Evolutionary conservation across 2,113 vertebrate genomes (phyloP), one percentile per base, ranked within the genome.

Genomic region (Hylia prasina): DNA sequence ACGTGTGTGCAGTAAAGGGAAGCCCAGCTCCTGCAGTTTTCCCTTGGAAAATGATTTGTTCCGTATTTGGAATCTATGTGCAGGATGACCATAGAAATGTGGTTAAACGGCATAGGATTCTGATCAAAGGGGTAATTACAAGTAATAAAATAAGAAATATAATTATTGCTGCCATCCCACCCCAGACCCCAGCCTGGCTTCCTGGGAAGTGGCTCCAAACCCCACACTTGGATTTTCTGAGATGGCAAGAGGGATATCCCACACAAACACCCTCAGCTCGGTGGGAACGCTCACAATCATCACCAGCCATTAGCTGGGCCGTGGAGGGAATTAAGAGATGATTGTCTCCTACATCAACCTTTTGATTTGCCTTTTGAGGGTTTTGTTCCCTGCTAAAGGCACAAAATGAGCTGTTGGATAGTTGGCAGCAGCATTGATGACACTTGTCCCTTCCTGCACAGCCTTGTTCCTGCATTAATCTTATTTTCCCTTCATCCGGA

Each of bases 91-190:
- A 66, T 96, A 88, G 81, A 95, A 94, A 93, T 78, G 71, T 83
- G 90, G 87, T 96, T 93, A 94, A 91, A 95, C 2, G 15, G 80
- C 45, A 33, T 11, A 86, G 86, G 83, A 94, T 95, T 93, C 84
- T 86, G 92, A 95, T 96, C 94, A 91, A 89, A 96, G 90, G 92
- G 69, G 53, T 69, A 96, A 93, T 91, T 93, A 73, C 2, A 6
- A 73, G 65, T 87, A 91, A 90, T 94, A 93, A 96, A 93, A 70
- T 82, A 84, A 82, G 61, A 97, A 97, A 89, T 92, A 81, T 20
- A 91, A 87, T 96, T 95, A 94, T 94, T 96, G 87, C 50, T 94
- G 37, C 85, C 33, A 64, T 94, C 21, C 16, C 28, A 33, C 8
- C 35, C 70, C 31, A 73, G 35, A 21, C 24, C 40, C 23, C 31